Conservation (phyloP, 2,113 vertebrate species). For the Pimephales promelas region DNA sequence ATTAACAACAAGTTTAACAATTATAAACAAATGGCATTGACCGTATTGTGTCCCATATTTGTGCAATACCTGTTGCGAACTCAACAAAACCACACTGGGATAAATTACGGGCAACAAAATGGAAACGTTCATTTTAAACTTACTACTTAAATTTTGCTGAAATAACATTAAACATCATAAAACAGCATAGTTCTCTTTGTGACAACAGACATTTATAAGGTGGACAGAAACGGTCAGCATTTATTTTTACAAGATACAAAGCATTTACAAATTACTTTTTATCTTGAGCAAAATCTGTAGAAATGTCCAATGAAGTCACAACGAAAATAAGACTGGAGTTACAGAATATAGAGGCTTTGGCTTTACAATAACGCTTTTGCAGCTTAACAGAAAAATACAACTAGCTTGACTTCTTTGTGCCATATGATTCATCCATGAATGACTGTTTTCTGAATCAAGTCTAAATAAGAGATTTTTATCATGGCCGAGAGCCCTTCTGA, state of each 20-base stretch:
- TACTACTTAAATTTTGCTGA: not conserved
- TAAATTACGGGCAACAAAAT: not conserved
- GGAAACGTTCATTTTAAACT: not conserved
- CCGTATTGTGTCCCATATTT: not conserved
- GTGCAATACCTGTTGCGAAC: not conserved
- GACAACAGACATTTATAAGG: not conserved
- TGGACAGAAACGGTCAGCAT: not conserved
- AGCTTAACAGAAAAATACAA: not conserved
- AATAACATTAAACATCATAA: not conserved
- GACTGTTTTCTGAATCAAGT: not conserved
- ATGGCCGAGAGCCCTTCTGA: constrained; percentile 18
- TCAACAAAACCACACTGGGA: not conserved
- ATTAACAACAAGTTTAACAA: no score
- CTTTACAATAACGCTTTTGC: not conserved
- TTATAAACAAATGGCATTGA: not conserved
- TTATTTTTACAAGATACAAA: no score
- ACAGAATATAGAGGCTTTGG: not conserved
- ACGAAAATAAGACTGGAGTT: not conserved
- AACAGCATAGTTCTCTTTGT: not conserved
- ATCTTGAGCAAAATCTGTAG: not conserved
- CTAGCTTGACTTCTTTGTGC: not conserved
- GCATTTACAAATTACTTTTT: not conserved
- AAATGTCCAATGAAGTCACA: not conserved
- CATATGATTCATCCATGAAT: constrained; percentile 9
- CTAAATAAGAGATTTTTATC: constrained; percentile 41